phyloP scores from a whole-genome alignment of 1,140 invertebrate species.

The Drosophila kurseongensis region DNA sequence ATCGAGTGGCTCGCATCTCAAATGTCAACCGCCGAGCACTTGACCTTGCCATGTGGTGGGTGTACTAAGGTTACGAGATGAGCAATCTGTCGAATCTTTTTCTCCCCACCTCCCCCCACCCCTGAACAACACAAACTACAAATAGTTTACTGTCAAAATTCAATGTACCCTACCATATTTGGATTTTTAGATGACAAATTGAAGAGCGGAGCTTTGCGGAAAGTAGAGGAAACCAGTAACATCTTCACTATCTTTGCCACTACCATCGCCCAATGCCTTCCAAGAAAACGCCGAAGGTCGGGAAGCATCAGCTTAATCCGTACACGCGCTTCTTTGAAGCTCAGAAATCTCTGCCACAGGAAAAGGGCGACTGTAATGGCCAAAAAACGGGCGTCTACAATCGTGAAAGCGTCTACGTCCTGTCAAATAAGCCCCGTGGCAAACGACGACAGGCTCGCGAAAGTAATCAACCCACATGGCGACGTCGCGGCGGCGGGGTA shows the following conservation, averaged over 20 bases:
- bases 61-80: conserved; percentile 11
- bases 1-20: conserved; percentile 44
- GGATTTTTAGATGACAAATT: conserved; percentile 17
- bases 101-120: not conserved
- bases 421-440: conserved; percentile 4
- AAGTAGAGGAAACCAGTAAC: not conserved
- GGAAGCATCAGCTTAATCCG: conserved; percentile 29
- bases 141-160: conserved; percentile 54
- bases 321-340: conserved; percentile 43
- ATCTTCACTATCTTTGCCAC: not conserved
- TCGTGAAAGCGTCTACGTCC: conserved; percentile 44
- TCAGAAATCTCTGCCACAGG: conserved; percentile 24
- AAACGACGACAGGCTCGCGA: conserved; percentile 9
- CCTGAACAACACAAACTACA: conserved; percentile 1
- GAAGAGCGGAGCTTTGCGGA: not conserved
- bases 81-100: conserved; percentile 11
- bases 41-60: conserved; percentile 19
- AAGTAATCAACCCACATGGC: conserved; percentile 16
- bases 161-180: conserved; percentile 14
- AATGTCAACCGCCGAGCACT: conserved; percentile 40
- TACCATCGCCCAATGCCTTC: conserved; percentile 31
- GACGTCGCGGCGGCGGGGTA: not conserved
- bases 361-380: not conserved
- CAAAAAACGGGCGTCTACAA: not conserved
- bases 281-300: conserved; percentile 28